Evolutionary conservation across 2,797 vertebrate species (phyloP), one percentile per base, ranked within the genome.

Genomic region (Danionella dracula): DNA sequence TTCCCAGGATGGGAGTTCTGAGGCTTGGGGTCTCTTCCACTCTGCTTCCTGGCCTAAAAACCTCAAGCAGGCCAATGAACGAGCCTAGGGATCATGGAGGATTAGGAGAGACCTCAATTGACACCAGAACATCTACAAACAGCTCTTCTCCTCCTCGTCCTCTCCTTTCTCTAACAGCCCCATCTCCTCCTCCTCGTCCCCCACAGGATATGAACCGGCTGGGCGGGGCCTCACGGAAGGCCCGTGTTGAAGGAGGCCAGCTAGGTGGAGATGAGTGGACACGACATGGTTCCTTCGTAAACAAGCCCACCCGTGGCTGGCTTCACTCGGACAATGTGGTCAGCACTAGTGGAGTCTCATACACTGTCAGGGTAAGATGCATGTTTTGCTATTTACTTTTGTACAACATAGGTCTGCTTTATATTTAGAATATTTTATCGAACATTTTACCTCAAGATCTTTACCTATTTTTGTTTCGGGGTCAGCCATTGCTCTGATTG

Each of bases 161-260:
- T 2, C 72, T 83, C 56, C 85, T 77, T 83, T 77, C 88, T 80
- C 59, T 92, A 89, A 90, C 73, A 4, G 86, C 85, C 54, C 87
- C 89, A 49, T 90, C 84, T 89, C 88, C 91, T 83, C 90, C 86
- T 91, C 76, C 70, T 74, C 90, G 86, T 88, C 85, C 93, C 78
- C 89, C 84, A 80, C 96, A 99, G 96, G 96, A 97, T 85, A 99
- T 99, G 96, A 99, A 96, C 93, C 95, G 95, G 87, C 92, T 98
- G 83, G 93, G 93, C 78, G 94, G 91, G 77, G 92, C 90, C 78
- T 87, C 88, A 60, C 93, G 94, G 87, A 91, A 93, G 89, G 93
- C 92, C 81, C 91, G 96, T 73, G 96, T 99, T 82, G 96, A 98
- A 89, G 96, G 96, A 9, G 96, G 94, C 60, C 96, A 98, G 84